Percentiles rank a stretch among this genome's conserved stretches.
Evolutionary conservation across 2,888 invertebrate species (phyloP).

Genomic region (Trimorus sp.): DNA sequence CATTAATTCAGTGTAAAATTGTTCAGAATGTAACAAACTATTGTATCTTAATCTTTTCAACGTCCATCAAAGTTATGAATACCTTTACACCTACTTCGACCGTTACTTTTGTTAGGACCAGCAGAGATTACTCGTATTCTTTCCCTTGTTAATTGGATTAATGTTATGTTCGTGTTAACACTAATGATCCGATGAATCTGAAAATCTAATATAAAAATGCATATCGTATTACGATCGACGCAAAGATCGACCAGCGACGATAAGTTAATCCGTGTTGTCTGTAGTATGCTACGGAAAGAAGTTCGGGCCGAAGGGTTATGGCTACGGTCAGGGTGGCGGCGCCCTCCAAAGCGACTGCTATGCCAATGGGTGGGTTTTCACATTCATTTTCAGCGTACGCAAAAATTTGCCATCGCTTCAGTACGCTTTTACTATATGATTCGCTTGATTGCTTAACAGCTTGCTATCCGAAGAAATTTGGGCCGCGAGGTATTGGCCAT

Average conservation of each 20-base stretch:
- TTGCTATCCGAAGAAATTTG: conserved; percentile 98
- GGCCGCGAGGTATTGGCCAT: conserved; percentile 96
- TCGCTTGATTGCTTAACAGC: conserved; percentile 84
- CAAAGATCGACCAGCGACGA: conserved; percentile 52
- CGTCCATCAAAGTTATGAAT: too few relatives aligned
- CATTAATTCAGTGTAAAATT: too few relatives aligned
- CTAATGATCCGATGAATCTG: not conserved
- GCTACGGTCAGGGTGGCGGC: conserved; percentile 98
- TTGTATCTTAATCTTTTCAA: too few relatives aligned
- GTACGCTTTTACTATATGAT: conserved; percentile 75
- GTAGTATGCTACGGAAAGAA: conserved; percentile 97
- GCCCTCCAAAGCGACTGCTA: conserved; percentile 94
- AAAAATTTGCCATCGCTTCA: conserved; percentile 74
- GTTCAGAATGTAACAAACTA: too few relatives aligned
- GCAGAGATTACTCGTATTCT: too few relatives aligned
- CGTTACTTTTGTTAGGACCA: too few relatives aligned
- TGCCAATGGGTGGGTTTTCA: conserved; percentile 89
- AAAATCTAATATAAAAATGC: conserved; percentile 40
- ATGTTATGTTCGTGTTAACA: too few relatives aligned
- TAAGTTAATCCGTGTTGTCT: conserved; percentile 78
- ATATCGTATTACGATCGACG: conserved; percentile 41
- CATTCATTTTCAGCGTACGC: conserved; percentile 71
- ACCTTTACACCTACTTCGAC: too few relatives aligned
- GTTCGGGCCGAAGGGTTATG: conserved; percentile 98
- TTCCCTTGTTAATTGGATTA: too few relatives aligned